Evolutionary conservation across 2,888 invertebrate species (phyloP).

Genomic region (Metacarcinus magister): DNA sequence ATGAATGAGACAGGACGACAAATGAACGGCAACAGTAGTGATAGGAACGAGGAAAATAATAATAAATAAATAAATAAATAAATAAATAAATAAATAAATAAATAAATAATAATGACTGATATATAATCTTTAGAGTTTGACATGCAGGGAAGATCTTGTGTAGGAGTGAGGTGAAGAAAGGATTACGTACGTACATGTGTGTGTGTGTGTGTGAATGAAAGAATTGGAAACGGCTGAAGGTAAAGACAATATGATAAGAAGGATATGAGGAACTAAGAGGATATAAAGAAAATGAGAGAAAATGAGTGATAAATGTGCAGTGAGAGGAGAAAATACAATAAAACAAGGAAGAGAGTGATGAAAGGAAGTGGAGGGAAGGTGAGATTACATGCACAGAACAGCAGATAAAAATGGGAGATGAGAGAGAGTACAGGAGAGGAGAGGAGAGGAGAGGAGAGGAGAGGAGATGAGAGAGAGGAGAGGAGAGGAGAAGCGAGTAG

Average conservation of each 20-base stretch:
- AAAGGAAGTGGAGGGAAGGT: too few relatives aligned
- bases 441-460: not conserved
- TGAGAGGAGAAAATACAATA: too few relatives aligned
- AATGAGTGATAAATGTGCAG: too few relatives aligned
- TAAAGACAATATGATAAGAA: not conserved
- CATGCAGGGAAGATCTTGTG: not conserved
- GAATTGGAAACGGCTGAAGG: not conserved
- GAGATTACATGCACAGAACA: too few relatives aligned
- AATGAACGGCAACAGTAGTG: not conserved
- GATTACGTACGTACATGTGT: too few relatives aligned
- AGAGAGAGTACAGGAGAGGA: not conserved
- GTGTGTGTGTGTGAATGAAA: not conserved
- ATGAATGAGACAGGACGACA: not conserved
- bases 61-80: not conserved
- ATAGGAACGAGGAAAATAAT: not conserved
- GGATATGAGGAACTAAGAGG: not conserved
- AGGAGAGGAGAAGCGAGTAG: not conserved
- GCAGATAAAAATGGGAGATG: too few relatives aligned
- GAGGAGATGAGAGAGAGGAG: too few relatives aligned
- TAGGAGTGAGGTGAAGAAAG: not conserved
- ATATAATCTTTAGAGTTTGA: not conserved
- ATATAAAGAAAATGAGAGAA: not conserved
- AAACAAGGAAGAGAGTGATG: too few relatives aligned
- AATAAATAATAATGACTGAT: not conserved
- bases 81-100: not conserved